Evolutionary conservation across 1,140 invertebrate genomes (phyloP).

Genomic region (Euura lappo): DNA sequence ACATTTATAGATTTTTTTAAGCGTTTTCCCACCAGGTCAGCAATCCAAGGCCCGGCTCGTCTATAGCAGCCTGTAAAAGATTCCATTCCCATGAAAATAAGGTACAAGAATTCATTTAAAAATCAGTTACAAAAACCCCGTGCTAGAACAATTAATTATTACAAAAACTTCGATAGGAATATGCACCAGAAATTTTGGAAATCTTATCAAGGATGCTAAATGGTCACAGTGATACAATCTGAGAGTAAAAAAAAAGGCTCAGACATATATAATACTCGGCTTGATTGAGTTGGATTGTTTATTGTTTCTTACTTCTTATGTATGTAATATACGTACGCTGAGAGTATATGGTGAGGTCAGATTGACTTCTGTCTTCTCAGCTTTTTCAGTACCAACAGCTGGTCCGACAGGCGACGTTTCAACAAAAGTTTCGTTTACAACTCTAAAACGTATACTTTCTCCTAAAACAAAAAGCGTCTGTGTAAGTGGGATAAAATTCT

Average conservation of each 20-base stretch:
- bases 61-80: constrained; percentile 73
- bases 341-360: constrained; percentile 72
- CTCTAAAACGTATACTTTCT: constrained; percentile 88
- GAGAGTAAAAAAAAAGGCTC: too few species aligned
- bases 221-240: too few species aligned
- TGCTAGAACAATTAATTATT: too few species aligned
- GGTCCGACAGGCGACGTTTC: constrained; percentile 83
- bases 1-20: too few species aligned
- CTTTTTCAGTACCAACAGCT: constrained; percentile 57
- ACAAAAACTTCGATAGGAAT: too few species aligned
- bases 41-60: constrained; percentile 88
- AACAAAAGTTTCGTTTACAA: constrained; percentile 86
- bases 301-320: constrained; percentile 3
- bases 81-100: too few species aligned
- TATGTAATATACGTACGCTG: constrained; percentile 62
- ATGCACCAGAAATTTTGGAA: too few species aligned
- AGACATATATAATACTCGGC: too few species aligned
- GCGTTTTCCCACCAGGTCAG: constrained; percentile 73
- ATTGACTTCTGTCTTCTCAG: constrained; percentile 64
- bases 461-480: constrained; percentile 59
- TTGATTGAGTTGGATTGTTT: too few species aligned
- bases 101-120: not conserved
- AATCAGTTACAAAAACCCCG: too few species aligned
- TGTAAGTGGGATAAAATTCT: constrained; percentile 38
- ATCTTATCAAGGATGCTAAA: too few species aligned